phyloP scores from a whole-genome alignment of 2,797 vertebrate genomes.

The Simalia tracyae region DNA sequence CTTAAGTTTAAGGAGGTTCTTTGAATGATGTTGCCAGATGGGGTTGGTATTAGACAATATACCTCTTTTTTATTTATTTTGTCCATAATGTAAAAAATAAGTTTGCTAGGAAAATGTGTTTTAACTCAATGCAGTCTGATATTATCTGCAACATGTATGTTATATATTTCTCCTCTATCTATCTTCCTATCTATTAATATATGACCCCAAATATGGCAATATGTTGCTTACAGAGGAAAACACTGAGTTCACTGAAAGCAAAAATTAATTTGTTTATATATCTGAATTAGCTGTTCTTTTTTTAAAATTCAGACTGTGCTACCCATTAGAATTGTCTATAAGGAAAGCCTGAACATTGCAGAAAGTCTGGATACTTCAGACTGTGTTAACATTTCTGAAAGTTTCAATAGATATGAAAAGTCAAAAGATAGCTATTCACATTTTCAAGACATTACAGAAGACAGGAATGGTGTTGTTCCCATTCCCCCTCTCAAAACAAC shows the following conservation, averaged over 20 bases:
- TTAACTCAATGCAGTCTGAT: background rate
- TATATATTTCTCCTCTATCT: background rate
- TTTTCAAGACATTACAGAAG: no score
- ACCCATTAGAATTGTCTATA: no score
- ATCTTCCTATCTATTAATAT: background rate
- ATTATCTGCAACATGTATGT: background rate
- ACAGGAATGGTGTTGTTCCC: no score
- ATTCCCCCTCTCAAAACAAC: no score
- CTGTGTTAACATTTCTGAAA: no score
- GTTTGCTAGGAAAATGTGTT: background rate
- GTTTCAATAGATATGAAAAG: no score
- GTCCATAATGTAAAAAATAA: background rate
- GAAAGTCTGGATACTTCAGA: no score
- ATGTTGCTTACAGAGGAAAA: background rate
- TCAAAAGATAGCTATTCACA: no score
- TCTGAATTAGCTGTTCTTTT: no score
- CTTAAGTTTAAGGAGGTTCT: background rate
- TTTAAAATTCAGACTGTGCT: no score
- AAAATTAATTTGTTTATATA: no score
- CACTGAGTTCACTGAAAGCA: background rate
- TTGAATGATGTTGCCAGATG: background rate
- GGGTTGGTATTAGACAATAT: background rate
- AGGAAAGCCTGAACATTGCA: no score
- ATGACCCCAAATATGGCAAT: background rate
- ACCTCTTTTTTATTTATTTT: background rate